A percentile compares a stretch with the other conserved stretches of the same genome.
phyloP scores from a whole-genome alignment of 2,113 vertebrate species.

The Stegostoma tigrinum region DNA sequence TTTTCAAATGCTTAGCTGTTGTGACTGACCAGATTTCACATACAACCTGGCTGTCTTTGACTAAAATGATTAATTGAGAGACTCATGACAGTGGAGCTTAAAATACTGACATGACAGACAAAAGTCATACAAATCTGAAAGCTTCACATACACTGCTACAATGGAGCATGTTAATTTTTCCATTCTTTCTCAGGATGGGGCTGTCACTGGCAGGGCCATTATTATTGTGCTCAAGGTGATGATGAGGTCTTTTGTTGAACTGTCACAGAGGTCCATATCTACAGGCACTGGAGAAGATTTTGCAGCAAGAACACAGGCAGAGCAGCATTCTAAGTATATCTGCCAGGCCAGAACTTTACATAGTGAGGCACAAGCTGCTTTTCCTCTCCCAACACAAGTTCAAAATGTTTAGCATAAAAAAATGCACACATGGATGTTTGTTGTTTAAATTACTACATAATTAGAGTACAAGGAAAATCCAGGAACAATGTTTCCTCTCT shows the following conservation, averaged over 20 bases:
- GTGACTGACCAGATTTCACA: not conserved
- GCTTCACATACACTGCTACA: not conserved
- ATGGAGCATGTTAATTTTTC: not conserved
- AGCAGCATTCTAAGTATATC: not conserved
- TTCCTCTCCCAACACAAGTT: not conserved
- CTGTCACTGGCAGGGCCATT: not conserved
- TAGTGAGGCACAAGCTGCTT: not conserved
- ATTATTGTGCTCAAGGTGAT: not conserved
- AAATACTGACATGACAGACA: not conserved
- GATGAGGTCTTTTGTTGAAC: too few relatives aligned
- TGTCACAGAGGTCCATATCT: not conserved
- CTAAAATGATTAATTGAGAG: not conserved
- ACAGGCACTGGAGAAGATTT: not conserved
- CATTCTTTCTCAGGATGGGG: not conserved
- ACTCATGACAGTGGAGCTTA: not conserved
- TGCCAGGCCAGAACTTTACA: not conserved
- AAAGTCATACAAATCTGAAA: not conserved
- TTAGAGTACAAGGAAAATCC: not conserved
- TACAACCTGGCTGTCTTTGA: not conserved
- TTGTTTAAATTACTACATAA: not conserved
- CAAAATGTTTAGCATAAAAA: not conserved
- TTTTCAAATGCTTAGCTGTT: not conserved
- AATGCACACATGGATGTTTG: not conserved
- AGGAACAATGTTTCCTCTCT: not conserved
- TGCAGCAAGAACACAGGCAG: not conserved